These are phyloP conservation scores for Tenualosa ilisha DNA, from an alignment of 2,797 vertebrate genomes.

Conservation along the genomic window DNA sequence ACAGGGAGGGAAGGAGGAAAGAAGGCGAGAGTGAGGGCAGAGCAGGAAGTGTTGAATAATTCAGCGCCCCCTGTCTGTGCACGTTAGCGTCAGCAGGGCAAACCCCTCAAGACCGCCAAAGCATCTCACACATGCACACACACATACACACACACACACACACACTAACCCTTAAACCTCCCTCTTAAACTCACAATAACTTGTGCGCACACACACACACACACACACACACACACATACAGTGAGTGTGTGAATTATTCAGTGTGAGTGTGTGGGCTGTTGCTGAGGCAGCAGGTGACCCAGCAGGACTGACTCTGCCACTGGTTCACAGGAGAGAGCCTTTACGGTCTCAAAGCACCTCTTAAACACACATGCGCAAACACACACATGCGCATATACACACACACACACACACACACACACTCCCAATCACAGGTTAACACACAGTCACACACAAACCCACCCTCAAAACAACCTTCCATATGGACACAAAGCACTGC, in stretches of 20 bases:
- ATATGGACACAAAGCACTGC: conserved; percentile 12
- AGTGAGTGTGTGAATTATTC: conserved; percentile 72
- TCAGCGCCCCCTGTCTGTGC: conserved; percentile 72
- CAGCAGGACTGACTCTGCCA: conserved; percentile 50
- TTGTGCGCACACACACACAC: conserved; percentile 31
- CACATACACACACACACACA: conserved; percentile 23
- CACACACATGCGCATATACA: conserved; percentile 30
- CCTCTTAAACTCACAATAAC: conserved; percentile 9
- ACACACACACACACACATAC: conserved; percentile 29
- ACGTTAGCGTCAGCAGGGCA: conserved; percentile 71
- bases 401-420: conserved; percentile 30
- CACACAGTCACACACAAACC: conserved; percentile 7
- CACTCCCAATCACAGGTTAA: conserved; percentile 42
- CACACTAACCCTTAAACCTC: conserved; percentile 3
- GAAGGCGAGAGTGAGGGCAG: not conserved
- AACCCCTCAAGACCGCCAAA: conserved; percentile 54
- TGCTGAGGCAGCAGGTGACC: conserved; percentile 74
- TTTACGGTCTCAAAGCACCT: conserved; percentile 17
- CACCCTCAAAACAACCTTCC: not conserved
- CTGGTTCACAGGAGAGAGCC: conserved; percentile 26
- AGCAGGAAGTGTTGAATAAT: conserved; percentile 72
- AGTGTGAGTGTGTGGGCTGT: conserved; percentile 58
- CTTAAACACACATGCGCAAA: conserved; percentile 32
- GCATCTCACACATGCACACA: conserved; percentile 32
- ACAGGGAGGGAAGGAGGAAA: not conserved